Evolutionary conservation across 2,797 vertebrate species (phyloP), one percentile per base, ranked within the genome.

Genomic region (Pyrrhura leucotis): DNA sequence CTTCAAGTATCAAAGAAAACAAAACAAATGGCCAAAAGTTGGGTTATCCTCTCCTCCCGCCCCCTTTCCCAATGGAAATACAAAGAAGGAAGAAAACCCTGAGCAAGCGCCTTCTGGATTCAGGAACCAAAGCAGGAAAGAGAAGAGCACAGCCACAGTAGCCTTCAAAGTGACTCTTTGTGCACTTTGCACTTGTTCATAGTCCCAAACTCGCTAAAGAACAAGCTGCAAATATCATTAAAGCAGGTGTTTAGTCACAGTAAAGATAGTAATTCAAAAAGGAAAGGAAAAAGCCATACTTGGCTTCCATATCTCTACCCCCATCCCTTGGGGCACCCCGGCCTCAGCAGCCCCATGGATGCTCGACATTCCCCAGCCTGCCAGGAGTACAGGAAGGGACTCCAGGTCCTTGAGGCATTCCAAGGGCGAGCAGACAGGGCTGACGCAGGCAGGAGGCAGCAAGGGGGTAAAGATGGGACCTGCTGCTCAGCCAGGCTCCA

Each of bases 1-100:
- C 90, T 97, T 97, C 96, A 96, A 96, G 93, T 96, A 96, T 95
- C 23, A 14, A 76, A 95, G 89, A 92, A 93, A 94, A 84, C 53
- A 26, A 68, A 89, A 89, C 37, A 86, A 90, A 88, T 4, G 83
- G 96, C 93, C 89, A 31, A 39, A 90, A 61, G 66, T 47, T 90
- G 96, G 96, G 94, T 93, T 58, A 12, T 87, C 85, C 92, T 91
- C 89, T 78, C 59, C 42, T 92, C 21, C 1, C 51, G 66, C 72
- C 87, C 67, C 78, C 28, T 82, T 90, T 86, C 94, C 87, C 51
- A 69, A 10, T 56, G 93, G 88, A 85, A 96, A 82, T 8, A 88
- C 73, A 86, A 89, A 84, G 91, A 95, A 89, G 59, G 93, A 92
- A 95, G 93, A 91, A 96, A 95, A 91, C 95, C 95, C 95, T 96